These are phyloP conservation scores for Morone saxatilis DNA, from an alignment of 2,113 vertebrate species.

Conservation along the genomic window DNA sequence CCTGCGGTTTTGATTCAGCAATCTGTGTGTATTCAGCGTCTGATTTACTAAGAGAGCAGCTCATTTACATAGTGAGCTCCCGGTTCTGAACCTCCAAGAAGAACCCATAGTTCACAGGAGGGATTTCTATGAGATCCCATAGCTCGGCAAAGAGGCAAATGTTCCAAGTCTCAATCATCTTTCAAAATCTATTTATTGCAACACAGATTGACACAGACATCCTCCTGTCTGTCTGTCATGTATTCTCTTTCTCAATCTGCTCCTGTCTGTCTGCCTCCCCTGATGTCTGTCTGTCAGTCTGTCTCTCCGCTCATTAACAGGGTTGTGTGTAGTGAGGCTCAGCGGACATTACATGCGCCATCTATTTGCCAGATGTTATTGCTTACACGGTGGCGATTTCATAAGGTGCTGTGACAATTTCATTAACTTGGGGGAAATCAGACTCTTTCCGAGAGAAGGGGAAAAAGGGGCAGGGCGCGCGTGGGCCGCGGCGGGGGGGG, in stretches of 20 bases:
- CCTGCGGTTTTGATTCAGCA: background rate
- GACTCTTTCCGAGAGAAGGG: slow-evolving; percentile 55
- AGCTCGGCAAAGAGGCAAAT: background rate
- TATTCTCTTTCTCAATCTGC: background rate
- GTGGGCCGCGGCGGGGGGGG: slow-evolving; percentile 12
- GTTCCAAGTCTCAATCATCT: background rate
- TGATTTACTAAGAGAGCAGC: too few species aligned
- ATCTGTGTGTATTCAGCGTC: background rate
- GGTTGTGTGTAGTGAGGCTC: slow-evolving; percentile 76
- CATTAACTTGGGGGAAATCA: slow-evolving; percentile 81
- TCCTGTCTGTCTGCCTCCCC: slow-evolving; percentile 32
- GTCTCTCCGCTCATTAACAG: slow-evolving; percentile 65
- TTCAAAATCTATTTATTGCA: background rate
- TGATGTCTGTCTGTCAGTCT: slow-evolving; percentile 68
- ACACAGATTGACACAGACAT: background rate
- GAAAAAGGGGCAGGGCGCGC: too few species aligned
- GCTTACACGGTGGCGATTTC: slow-evolving; percentile 82
- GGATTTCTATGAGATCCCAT: too few species aligned
- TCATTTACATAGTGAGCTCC: too few species aligned
- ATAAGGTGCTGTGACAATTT: slow-evolving; percentile 84
- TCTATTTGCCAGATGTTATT: slow-evolving; percentile 87
- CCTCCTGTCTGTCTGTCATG: background rate
- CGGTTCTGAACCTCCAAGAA: too few species aligned
- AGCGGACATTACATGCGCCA: slow-evolving; percentile 82
- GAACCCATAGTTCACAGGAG: too few species aligned